Evolutionary conservation across 1,140 invertebrate species (phyloP).

Genomic region (Pogonus chalceus): DNA sequence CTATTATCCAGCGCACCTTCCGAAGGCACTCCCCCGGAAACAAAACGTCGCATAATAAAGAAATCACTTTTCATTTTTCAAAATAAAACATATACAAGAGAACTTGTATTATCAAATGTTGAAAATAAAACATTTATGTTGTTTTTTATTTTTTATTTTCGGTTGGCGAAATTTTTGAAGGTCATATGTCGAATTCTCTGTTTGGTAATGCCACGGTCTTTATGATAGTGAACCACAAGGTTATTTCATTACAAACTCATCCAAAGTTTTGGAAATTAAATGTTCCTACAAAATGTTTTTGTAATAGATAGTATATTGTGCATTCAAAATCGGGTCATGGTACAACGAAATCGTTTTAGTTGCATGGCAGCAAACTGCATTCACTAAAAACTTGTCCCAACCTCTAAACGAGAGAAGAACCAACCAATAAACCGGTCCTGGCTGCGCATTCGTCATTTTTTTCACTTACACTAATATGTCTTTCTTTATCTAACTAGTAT

Average conservation of each 20-base stretch:
- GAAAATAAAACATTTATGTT: too few relatives aligned
- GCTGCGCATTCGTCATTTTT: constrained; percentile 28
- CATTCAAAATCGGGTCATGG: constrained; percentile 34
- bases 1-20: too few relatives aligned
- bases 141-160: background rate
- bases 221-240: constrained; percentile 13
- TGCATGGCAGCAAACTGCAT: constrained; percentile 28
- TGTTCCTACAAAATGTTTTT: constrained; percentile 26
- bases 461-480: constrained; percentile 14
- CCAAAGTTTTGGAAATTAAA: constrained; percentile 9
- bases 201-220: constrained; percentile 16
- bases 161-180: background rate
- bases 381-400: constrained; percentile 32
- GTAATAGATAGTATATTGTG: constrained; percentile 26
- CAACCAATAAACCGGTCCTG: constrained; percentile 29
- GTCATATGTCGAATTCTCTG: background rate
- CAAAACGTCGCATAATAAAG: too few relatives aligned
- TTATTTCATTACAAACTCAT: background rate
- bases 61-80: too few relatives aligned
- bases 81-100: too few relatives aligned
- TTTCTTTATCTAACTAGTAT: constrained; percentile 14
- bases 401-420: constrained; percentile 28
- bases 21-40: too few relatives aligned
- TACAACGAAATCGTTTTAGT: constrained; percentile 34
- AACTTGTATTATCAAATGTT: too few relatives aligned